Evolutionary conservation across 2,888 invertebrate genomes (phyloP).

Genomic region (Leptopterna dolabrata): DNA sequence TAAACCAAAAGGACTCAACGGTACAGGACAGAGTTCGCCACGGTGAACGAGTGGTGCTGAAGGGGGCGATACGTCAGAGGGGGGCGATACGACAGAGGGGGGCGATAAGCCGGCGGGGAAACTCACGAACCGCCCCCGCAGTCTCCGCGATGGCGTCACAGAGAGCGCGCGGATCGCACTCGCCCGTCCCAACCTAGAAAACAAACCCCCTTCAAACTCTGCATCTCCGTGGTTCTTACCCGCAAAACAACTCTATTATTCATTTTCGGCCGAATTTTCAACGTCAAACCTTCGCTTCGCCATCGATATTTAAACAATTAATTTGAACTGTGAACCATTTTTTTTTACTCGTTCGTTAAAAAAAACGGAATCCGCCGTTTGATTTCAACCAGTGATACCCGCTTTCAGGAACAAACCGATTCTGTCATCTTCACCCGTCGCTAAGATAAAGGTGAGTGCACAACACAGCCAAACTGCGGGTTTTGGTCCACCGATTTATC

Average conservation of each 20-base stretch:
- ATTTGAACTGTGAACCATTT: too few species aligned
- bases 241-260: too few species aligned
- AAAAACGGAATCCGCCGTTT: too few species aligned
- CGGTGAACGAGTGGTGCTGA: too few species aligned
- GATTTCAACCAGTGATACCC: not conserved
- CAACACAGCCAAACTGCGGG: too few species aligned
- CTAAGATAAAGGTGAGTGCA: not conserved
- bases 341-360: too few species aligned
- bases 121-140: not conserved
- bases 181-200: not conserved
- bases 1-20: too few species aligned
- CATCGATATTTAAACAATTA: too few species aligned
- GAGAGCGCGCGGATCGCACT: constrained; percentile 19
- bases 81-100: not conserved
- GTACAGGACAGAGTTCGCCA: too few species aligned
- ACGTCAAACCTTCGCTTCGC: too few species aligned
- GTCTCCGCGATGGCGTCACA: constrained; percentile 13
- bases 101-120: not conserved
- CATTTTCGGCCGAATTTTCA: not conserved
- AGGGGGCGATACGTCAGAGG: too few species aligned
- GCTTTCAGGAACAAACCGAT: not conserved
- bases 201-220: not conserved
- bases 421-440: not conserved
- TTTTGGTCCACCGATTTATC: too few species aligned
- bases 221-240: not conserved